Base-by-base conservation (phyloP, 2,888 invertebrate species). In the Odiellus spinosus region DNA sequence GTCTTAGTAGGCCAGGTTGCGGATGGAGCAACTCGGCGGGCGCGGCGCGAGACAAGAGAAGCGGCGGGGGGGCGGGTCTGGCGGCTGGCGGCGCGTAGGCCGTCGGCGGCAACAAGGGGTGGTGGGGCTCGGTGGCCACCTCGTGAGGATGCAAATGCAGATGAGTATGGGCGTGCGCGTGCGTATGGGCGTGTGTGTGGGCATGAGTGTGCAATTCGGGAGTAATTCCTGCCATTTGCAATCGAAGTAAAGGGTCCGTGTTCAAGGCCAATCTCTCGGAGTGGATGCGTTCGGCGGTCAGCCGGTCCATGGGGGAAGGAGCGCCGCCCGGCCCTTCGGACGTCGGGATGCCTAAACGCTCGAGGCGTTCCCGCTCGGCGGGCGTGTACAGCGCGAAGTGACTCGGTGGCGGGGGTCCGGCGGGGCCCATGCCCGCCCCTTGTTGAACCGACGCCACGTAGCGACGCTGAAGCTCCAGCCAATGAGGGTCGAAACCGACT, bases 141-240 rank as follows among this genome's bases (percentile, higher is more conserved):
- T 51, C 53, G 26, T 50, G 46, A 2, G 51, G 53, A 43, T 56
- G 55, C 42, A 52, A 47, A 47, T 56, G 56, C 39, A 52, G 51
- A 44, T 56, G 56, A 15, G 52, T 34, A 32, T 55, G 55, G 15
- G 55, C 41, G 41, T 55, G 55, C 35, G 52, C 50, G 35, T 54
- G 54, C 3, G 54, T 49, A 47, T 55, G 55, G 33, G 56, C 55
- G 48, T 55, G 55, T 21, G 53, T 54, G 42, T 55, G 55, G 21
- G 55, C 55, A 46, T 55, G 55, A 10, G 53, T 53, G 38, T 55
- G 55, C 21, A 55, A 76, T 44, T 58, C 56, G 14, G 56, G 56
- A 18, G 55, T 80, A 61, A 82, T 80, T 64, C 86, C 85, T 59
- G 86, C 86, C 86, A 90, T 86, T 74, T 88, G 88, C 64, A 90